Percentiles rank a stretch among this genome's conserved stretches.
These are phyloP conservation scores for Drosophila kanapiae DNA, from an alignment of 1,140 invertebrate genomes.

Conservation along the genomic window DNA sequence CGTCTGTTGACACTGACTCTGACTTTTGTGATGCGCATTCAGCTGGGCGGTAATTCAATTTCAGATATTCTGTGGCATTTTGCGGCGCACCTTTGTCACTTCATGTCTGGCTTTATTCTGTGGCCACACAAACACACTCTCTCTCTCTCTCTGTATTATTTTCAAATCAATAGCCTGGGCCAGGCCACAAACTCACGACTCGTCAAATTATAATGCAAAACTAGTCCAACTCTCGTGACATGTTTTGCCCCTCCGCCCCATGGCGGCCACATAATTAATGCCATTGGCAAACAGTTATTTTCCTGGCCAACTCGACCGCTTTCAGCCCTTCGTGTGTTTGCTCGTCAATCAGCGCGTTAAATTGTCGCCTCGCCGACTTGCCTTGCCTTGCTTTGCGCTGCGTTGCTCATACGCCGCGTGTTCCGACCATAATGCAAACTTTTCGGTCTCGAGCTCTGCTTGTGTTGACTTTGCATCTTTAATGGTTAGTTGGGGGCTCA, in stretches of 20 bases:
- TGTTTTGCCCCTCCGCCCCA: neutral
- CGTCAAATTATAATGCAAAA: slow-evolving; percentile 58
- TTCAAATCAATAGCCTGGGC: slow-evolving; percentile 44
- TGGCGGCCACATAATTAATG: slow-evolving; percentile 42
- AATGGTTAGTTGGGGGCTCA: slow-evolving; percentile 46
- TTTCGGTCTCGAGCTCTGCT: slow-evolving; percentile 28
- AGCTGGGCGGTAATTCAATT: slow-evolving; percentile 73
- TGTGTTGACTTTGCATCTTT: slow-evolving; percentile 74
- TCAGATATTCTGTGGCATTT: slow-evolving; percentile 36
- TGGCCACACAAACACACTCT: slow-evolving; percentile 21
- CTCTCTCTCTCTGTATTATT: slow-evolving; percentile 13
- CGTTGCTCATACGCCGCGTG: slow-evolving; percentile 64
- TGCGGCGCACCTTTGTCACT: slow-evolving; percentile 43
- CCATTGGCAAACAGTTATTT: slow-evolving; percentile 41
- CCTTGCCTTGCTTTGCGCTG: too few species aligned
- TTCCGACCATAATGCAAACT: slow-evolving; percentile 23
- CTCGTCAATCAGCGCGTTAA: slow-evolving; percentile 67
- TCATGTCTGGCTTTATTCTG: slow-evolving; percentile 12
- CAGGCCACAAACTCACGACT: neutral
- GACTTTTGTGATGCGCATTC: slow-evolving; percentile 65
- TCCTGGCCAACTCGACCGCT: slow-evolving; percentile 21
- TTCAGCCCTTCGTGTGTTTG: slow-evolving; percentile 38
- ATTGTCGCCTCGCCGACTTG: slow-evolving; percentile 34
- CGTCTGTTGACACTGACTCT: slow-evolving; percentile 45
- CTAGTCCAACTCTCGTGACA: slow-evolving; percentile 30